Conservation (phyloP, 2,113 vertebrate species). For the Pedetes capensis region DNA sequence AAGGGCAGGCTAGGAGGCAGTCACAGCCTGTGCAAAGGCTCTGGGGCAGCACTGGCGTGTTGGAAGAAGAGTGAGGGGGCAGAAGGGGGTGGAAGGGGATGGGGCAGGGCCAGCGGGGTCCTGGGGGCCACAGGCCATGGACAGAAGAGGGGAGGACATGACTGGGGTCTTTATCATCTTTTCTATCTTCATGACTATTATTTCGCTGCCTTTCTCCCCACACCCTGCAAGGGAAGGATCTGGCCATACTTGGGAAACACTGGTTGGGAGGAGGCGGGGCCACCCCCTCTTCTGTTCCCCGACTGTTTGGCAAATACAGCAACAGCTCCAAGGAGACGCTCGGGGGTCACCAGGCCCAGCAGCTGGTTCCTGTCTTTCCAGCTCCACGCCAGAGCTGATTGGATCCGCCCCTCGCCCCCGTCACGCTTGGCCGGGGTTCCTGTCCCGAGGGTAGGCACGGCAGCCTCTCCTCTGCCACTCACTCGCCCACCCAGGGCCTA, state of each 20-base stretch:
- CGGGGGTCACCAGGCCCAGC: background rate
- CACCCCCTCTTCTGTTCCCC: background rate
- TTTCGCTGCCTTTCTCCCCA: background rate
- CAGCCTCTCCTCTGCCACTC: fast-evolving
- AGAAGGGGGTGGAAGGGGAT: background rate
- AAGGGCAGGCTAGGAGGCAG: too few species aligned
- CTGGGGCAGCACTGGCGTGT: background rate
- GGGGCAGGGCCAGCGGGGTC: background rate
- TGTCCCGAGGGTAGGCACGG: fast-evolving
- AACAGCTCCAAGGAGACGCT: background rate
- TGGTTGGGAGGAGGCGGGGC: background rate
- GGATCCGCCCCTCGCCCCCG: background rate
- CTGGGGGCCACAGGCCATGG: background rate
- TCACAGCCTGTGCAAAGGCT: too few species aligned
- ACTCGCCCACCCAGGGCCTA: background rate
- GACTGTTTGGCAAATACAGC: slow-evolving; percentile 48
- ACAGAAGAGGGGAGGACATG: background rate
- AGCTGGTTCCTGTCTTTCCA: background rate
- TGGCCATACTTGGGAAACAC: background rate
- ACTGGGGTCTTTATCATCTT: background rate
- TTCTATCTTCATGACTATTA: background rate
- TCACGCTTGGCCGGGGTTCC: fast-evolving
- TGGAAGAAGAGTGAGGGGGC: background rate
- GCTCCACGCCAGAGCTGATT: background rate
- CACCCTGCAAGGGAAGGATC: too few species aligned